Conservation (phyloP, 2,113 vertebrate species). For the Tinamus guttatus region DNA sequence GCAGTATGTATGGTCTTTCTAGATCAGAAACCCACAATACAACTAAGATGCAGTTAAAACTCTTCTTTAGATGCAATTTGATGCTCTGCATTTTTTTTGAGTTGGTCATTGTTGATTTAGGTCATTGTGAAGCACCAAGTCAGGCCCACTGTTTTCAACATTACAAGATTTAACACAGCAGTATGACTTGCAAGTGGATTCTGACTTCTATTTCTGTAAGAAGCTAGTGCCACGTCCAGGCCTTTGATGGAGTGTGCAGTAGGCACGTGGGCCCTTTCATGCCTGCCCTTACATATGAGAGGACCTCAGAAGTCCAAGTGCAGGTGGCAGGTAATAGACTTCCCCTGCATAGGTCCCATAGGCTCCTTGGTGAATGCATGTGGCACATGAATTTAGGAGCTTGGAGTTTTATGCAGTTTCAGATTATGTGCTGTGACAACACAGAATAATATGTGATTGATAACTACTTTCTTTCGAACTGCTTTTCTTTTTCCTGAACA, state of each 20-base stretch:
- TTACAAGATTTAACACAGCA: not conserved
- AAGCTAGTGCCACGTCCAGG: not conserved
- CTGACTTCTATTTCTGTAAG: accelerated
- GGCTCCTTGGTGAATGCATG: not conserved
- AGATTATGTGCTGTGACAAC: not conserved
- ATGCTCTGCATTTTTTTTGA: not conserved
- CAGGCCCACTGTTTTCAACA: not conserved
- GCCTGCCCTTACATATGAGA: not conserved
- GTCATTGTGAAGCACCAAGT: not conserved
- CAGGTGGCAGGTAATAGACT: not conserved
- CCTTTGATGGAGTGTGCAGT: not conserved
- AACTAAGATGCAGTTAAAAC: not conserved
- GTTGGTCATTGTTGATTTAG: accelerated
- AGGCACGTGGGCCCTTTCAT: not conserved
- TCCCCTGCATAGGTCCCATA: not conserved
- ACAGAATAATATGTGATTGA: not conserved
- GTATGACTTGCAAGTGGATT: not conserved
- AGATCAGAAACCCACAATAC: not conserved
- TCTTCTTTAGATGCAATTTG: not conserved
- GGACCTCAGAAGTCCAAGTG: not conserved
- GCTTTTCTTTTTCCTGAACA: not conserved
- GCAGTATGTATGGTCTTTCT: not conserved
- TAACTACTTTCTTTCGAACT: not conserved
- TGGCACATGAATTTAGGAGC: not conserved
- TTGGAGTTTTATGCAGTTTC: not conserved